A percentile compares a stretch with the other conserved stretches of the same genome.
Conservation (phyloP, 2,797 vertebrate genomes). For the Leptoclinus maculatus region DNA sequence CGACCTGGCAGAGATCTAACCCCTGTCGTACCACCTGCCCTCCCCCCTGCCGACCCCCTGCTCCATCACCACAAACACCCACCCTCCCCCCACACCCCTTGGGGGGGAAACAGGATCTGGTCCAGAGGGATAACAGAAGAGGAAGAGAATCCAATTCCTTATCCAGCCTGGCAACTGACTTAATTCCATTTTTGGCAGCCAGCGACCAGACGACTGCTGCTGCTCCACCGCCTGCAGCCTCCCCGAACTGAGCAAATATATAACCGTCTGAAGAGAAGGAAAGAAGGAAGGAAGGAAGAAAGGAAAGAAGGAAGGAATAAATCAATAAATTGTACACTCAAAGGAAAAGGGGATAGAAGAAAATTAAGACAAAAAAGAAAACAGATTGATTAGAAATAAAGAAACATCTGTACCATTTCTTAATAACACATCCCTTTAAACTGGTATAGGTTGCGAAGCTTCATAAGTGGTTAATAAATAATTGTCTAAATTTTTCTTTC, state of each 20-base stretch:
- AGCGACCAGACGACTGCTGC: slow-evolving; percentile 41
- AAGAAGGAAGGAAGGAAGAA: not conserved
- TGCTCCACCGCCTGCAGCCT: slow-evolving; percentile 56
- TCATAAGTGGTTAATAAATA: not conserved
- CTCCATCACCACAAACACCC: slow-evolving; percentile 34
- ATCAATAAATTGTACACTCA: not conserved
- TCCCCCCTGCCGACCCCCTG: not conserved
- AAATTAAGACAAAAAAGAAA: not conserved
- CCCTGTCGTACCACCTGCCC: slow-evolving; percentile 10
- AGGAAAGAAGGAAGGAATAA: not conserved
- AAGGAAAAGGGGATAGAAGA: not conserved
- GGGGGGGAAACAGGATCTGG: slow-evolving; percentile 72
- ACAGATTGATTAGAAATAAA: not conserved
- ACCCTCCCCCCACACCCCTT: not conserved
- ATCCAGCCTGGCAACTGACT: slow-evolving; percentile 74
- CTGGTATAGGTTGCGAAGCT: not conserved
- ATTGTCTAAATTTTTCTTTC: not conserved
- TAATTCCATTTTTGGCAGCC: slow-evolving; percentile 77
- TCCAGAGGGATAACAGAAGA: slow-evolving; percentile 79
- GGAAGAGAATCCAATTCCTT: slow-evolving; percentile 73
- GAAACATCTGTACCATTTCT: not conserved
- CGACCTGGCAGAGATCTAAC: slow-evolving; percentile 69
- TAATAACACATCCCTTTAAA: not conserved
- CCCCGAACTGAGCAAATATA: slow-evolving; percentile 10
- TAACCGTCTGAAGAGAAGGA: not conserved